These are phyloP conservation scores for Acrocephalus kingi DNA, from an alignment of 2,113 vertebrate genomes.

Conservation along the genomic window DNA sequence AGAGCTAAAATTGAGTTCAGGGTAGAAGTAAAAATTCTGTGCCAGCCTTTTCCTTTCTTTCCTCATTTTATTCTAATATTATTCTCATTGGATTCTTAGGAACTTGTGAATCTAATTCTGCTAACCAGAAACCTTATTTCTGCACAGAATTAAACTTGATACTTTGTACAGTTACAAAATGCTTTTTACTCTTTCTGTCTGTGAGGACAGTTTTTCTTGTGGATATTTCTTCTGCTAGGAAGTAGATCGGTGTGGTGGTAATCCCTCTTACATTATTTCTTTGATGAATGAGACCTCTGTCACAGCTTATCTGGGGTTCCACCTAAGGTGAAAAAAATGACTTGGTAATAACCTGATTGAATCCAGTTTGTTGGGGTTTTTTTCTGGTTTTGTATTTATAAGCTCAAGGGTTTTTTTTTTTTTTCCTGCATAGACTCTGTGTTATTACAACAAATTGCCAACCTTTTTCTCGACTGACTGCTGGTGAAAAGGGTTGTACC, in stretches of 20 bases:
- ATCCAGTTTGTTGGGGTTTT: fast-evolving
- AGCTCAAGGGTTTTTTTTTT: not conserved
- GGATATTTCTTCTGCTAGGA: not conserved
- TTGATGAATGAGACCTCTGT: not conserved
- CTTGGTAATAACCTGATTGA: not conserved
- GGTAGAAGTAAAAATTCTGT: not conserved
- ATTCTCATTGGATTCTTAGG: not conserved
- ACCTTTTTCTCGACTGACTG: not conserved
- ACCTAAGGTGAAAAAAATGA: not conserved
- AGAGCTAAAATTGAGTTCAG: not conserved
- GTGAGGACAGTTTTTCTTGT: not conserved
- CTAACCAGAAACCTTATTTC: not conserved
- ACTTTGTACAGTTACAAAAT: not conserved
- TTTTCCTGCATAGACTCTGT: not conserved
- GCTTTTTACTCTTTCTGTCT: not conserved
- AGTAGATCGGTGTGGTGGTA: not conserved
- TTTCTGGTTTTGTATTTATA: not conserved
- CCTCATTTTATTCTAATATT: not conserved
- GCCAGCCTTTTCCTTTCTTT: not conserved
- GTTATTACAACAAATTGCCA: not conserved
- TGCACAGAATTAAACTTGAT: not conserved
- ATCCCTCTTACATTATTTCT: not conserved
- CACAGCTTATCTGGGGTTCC: not conserved
- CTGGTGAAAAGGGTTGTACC: not conserved
- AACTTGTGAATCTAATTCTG: not conserved